phyloP scores from a whole-genome alignment of 2,888 invertebrate species.

The Nomada goodeniana region DNA sequence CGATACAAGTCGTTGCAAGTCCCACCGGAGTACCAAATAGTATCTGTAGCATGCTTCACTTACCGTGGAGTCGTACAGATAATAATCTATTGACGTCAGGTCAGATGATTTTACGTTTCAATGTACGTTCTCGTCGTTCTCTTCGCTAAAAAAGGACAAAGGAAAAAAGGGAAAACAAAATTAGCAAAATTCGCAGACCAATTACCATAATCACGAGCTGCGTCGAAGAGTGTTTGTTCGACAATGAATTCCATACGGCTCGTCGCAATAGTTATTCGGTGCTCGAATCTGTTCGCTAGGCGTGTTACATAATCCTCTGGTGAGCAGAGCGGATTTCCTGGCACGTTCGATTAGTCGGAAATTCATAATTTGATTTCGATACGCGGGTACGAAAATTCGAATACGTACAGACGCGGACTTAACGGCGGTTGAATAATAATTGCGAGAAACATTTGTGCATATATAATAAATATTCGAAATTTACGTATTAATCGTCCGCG shows the following conservation, averaged over 20 bases:
- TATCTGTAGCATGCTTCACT: conserved; percentile 32
- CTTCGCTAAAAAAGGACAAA: not conserved
- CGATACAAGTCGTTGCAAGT: not conserved
- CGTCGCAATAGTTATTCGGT: conserved; percentile 37
- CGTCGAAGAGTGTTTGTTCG: not conserved
- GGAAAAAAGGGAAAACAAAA: not conserved
- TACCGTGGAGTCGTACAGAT: conserved; percentile 12
- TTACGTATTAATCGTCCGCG: conserved; percentile 2
- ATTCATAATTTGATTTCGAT: not conserved
- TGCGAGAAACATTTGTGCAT: not conserved
- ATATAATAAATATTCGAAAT: not conserved
- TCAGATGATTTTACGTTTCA: conserved; percentile 18
- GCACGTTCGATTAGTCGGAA: not conserved
- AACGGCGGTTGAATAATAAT: not conserved
- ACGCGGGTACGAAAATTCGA: not conserved
- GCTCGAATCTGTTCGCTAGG: conserved; percentile 25
- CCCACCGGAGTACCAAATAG: not conserved
- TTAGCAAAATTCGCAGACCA: not conserved
- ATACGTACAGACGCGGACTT: too few species aligned
- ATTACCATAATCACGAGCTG: conserved; percentile 17
- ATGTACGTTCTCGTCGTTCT: not conserved
- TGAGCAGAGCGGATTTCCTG: conserved; percentile 6
- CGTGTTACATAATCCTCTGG: conserved; percentile 25
- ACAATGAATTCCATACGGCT: conserved; percentile 11
- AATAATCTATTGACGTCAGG: conserved; percentile 11